Evolutionary conservation across 2,797 vertebrate species (phyloP).

Genomic region (Onychomys torridus): DNA sequence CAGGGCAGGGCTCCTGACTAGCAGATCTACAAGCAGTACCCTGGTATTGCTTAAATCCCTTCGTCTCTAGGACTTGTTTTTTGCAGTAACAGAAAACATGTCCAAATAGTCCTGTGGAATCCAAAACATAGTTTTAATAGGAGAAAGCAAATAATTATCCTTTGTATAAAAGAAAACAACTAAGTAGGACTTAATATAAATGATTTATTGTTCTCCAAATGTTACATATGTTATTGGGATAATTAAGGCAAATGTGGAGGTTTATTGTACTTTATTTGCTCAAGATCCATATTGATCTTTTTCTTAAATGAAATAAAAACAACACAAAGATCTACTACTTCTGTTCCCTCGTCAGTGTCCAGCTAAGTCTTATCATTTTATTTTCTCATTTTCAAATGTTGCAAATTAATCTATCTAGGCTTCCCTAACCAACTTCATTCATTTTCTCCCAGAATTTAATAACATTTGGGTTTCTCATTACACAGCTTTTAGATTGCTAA

Average conservation of each 20-base stretch:
- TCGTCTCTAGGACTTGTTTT: neutral
- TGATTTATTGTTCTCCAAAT: neutral
- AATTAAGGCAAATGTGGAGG: neutral
- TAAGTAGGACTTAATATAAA: constrained; percentile 17
- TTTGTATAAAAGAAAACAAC: constrained; percentile 21
- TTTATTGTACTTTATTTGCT: neutral
- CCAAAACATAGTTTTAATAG: constrained; percentile 11
- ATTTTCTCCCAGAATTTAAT: constrained; percentile 42
- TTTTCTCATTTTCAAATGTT: constrained; percentile 34
- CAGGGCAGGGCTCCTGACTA: neutral
- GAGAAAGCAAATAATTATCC: constrained; percentile 3
- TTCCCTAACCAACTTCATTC: constrained; percentile 10
- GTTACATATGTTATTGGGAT: neutral
- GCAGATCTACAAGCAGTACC: neutral
- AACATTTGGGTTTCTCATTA: constrained; percentile 30
- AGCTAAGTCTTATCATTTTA: neutral
- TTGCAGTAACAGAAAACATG: constrained; percentile 16
- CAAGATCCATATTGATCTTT: constrained; percentile 10
- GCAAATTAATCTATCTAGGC: neutral
- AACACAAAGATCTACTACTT: neutral
- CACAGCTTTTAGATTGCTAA: constrained; percentile 48
- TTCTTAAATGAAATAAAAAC: neutral
- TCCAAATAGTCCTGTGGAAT: neutral
- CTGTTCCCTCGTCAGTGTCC: neutral
- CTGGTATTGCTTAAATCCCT: neutral